Evolutionary conservation across 2,113 vertebrate genomes (phyloP).

Genomic region (Cephalopterus ornatus): DNA sequence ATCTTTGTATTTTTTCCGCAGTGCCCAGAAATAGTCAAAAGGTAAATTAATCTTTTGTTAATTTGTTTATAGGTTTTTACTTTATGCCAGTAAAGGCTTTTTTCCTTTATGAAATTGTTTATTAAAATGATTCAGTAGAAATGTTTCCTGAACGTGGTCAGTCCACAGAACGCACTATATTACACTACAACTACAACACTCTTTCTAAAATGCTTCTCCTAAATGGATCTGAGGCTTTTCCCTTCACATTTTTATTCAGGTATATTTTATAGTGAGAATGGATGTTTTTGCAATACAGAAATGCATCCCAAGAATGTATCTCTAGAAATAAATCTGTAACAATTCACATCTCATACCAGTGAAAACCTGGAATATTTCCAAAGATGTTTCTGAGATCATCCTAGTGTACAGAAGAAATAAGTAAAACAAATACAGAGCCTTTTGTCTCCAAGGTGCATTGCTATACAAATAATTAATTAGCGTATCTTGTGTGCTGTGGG

Average conservation of each 20-base stretch:
- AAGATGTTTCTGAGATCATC: not conserved
- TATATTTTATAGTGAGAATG: not conserved
- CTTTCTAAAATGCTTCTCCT: not conserved
- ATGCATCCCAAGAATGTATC: not conserved
- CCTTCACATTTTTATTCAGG: not conserved
- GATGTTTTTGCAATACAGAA: not conserved
- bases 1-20: not conserved
- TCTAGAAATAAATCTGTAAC: not conserved
- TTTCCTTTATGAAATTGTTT: not conserved
- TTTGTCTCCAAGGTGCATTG: slow-evolving; percentile 10
- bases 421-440: not conserved
- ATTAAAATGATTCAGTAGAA: not conserved
- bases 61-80: not conserved
- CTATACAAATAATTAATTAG: slow-evolving; percentile 54
- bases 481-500: not conserved
- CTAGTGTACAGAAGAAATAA: not conserved
- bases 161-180: not conserved
- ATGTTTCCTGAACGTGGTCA: rapidly evolving
- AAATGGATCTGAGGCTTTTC: not conserved
- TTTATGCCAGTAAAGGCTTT: not conserved
- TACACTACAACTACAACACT: not conserved
- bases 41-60: not conserved
- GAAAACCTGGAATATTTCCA: not conserved
- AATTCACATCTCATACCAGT: not conserved
- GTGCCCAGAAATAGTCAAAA: not conserved